phyloP scores from a whole-genome alignment of 2,888 invertebrate genomes.

The Bellardia bayeri region DNA sequence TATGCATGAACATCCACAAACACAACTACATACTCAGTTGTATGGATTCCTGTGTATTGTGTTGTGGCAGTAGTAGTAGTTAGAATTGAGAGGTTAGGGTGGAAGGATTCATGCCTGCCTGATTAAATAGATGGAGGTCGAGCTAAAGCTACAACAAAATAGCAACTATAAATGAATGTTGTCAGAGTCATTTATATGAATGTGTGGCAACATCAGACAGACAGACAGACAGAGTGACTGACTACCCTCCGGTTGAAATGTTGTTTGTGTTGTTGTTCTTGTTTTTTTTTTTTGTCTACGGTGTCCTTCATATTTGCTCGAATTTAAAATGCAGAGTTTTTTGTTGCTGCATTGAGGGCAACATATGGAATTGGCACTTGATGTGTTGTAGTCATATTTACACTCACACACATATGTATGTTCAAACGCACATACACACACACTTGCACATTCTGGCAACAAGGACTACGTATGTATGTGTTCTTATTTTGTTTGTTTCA shows the following conservation, averaged over 20 bases:
- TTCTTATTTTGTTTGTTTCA: not conserved
- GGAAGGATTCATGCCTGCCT: conserved; percentile 41
- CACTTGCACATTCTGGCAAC: conserved; percentile 11
- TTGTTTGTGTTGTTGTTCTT: not conserved
- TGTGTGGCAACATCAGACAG: conserved; percentile 46
- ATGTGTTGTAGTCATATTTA: conserved; percentile 50
- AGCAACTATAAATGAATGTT: conserved; percentile 13
- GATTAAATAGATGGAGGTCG: conserved; percentile 69
- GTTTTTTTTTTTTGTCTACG: conserved; percentile 37
- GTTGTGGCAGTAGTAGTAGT: conserved; percentile 27
- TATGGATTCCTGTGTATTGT: not conserved
- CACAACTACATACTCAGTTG: conserved; percentile 19
- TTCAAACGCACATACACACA: not conserved
- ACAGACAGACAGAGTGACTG: conserved; percentile 12
- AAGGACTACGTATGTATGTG: conserved; percentile 21
- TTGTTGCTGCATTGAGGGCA: conserved; percentile 66
- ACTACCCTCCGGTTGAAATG: conserved; percentile 56
- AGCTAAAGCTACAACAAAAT: conserved; percentile 13
- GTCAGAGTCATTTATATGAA: conserved; percentile 10
- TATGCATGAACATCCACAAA: not conserved
- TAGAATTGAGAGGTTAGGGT: conserved; percentile 40
- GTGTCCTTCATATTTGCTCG: conserved; percentile 65
- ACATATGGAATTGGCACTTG: conserved; percentile 73
- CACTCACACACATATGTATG: conserved; percentile 10
- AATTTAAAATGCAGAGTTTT: conserved; percentile 56